Evolutionary conservation across 92 coral and sea anemone species (phyloP), one percentile per base, ranked within the genome.

Genomic region (Zoanthus sansibaricus): DNA sequence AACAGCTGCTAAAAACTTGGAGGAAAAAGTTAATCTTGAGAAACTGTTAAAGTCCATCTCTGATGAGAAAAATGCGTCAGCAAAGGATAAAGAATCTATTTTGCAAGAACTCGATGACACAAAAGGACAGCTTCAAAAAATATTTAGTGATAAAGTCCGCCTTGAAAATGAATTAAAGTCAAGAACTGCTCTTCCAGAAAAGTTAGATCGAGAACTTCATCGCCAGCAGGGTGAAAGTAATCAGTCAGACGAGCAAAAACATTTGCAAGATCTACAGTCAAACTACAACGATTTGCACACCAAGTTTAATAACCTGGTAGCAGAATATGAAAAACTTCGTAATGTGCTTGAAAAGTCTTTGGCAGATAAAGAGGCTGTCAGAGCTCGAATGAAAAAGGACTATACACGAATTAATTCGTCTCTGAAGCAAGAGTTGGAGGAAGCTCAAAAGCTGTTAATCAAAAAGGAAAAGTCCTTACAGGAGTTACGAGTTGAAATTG

Each of bases 381-480:
- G 94, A 11, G 47, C 92, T 10, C 95, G 94, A 74, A 72, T 90
- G 72, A 94, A 90, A 80, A 93, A 90, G 78, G 98, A 95, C 82
- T 93, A 92, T 51, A 87, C 94, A 21, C 93, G 93, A 61, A 88
- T 89, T 15, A 87, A 92, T 46, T 83, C 92, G 7, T 84, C 92
- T 30, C 71, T 96, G 37, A 90, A 87, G 64, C 87, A 93, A 72
- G 94, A 95, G 56, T 84, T 96, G 9, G 94, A 91, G 70, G 95
- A 93, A 49, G 94, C 94, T 6, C 83, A 92, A 75, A 82, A 90
- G 15, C 97, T 95, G 15, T 86, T 76, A 62, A 77, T 96, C 18
- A 96, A 95, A 77, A 94, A 94, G 69, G 99, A 95, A 75, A 94
- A 89, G 84, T 88, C 93, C 1, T 73, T 94, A 46, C 95, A 93